These are phyloP conservation scores for Portevinia maculata DNA, from an alignment of 2,888 invertebrate species.

Conservation along the genomic window DNA sequence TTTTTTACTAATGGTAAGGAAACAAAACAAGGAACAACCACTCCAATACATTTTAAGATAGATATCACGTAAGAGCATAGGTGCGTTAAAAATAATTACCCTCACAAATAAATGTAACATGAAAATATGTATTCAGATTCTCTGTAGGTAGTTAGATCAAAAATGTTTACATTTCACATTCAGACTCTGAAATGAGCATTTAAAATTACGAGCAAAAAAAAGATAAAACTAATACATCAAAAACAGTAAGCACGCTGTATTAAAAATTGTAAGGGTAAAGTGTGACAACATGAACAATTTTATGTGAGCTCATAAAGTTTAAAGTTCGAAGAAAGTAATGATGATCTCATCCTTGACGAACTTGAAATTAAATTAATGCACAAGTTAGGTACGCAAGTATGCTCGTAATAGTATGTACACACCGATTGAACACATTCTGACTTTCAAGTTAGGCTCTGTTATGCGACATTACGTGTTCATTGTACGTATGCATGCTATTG, in stretches of 20 bases:
- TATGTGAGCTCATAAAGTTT: slow-evolving; percentile 9
- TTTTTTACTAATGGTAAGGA: no score
- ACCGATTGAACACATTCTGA: background rate
- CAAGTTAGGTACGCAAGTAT: slow-evolving; percentile 10
- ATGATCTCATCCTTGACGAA: slow-evolving; percentile 28
- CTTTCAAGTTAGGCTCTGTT: slow-evolving; percentile 1
- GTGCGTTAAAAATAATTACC: slow-evolving; percentile 5
- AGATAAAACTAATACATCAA: background rate
- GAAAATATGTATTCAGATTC: no score
- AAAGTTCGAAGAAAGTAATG: slow-evolving; percentile 1
- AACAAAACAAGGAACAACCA: no score
- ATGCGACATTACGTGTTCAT: background rate
- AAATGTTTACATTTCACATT: no score
- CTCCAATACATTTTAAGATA: slow-evolving; percentile 3
- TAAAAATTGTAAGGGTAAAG: background rate
- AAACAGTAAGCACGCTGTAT: background rate
- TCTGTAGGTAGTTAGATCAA: no score
- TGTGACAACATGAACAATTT: background rate
- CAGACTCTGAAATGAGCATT: no score
- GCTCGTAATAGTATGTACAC: background rate
- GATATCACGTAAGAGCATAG: slow-evolving; percentile 19
- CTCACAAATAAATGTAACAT: background rate
- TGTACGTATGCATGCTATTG: no score
- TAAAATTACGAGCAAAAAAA: background rate
- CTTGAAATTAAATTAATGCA: slow-evolving; percentile 20